Evolutionary conservation across 2,888 invertebrate species (phyloP).

Genomic region (Melitaea athalia): DNA sequence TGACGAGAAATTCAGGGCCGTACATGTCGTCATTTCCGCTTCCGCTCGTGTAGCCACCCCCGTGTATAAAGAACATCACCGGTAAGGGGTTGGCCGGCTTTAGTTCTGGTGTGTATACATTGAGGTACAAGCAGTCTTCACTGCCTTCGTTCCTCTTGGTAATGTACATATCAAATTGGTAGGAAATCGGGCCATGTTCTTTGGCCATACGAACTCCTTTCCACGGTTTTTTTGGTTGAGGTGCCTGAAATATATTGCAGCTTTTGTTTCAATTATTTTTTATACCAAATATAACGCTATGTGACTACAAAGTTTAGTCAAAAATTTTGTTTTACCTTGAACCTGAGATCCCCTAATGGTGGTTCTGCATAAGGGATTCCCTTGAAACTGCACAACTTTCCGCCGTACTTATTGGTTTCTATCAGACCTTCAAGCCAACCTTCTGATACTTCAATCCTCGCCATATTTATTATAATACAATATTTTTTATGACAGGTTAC

Average conservation of each 20-base stretch:
- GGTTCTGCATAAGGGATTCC: slow-evolving; percentile 42
- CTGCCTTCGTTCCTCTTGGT: slow-evolving; percentile 43
- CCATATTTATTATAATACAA: slow-evolving; percentile 28
- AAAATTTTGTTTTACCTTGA: slow-evolving; percentile 18
- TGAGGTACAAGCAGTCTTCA: slow-evolving; percentile 63
- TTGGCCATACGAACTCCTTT: slow-evolving; percentile 54
- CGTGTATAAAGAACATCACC: slow-evolving; percentile 61
- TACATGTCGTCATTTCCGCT: slow-evolving; percentile 61
- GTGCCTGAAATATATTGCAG: slow-evolving; percentile 47
- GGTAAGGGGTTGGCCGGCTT: slow-evolving; percentile 44
- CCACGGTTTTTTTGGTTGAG: slow-evolving; percentile 55
- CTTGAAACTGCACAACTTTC: slow-evolving; percentile 39
- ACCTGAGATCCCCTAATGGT: slow-evolving; percentile 36
- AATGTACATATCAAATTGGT: slow-evolving; percentile 51
- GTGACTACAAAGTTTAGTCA: not conserved
- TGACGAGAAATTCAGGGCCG: slow-evolving; percentile 66
- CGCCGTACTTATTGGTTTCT: slow-evolving; percentile 44
- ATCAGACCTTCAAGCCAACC: slow-evolving; percentile 53
- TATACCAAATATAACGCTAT: not conserved
- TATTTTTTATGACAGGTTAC: too few relatives aligned
- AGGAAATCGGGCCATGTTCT: slow-evolving; percentile 51
- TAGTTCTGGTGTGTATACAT: slow-evolving; percentile 58
- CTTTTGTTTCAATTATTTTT: not conserved
- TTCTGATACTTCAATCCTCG: slow-evolving; percentile 48
- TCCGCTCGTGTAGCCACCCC: slow-evolving; percentile 59